These are phyloP conservation scores for Epirrhoe alternata DNA, from an alignment of 2,888 invertebrate species.

Conservation along the genomic window DNA sequence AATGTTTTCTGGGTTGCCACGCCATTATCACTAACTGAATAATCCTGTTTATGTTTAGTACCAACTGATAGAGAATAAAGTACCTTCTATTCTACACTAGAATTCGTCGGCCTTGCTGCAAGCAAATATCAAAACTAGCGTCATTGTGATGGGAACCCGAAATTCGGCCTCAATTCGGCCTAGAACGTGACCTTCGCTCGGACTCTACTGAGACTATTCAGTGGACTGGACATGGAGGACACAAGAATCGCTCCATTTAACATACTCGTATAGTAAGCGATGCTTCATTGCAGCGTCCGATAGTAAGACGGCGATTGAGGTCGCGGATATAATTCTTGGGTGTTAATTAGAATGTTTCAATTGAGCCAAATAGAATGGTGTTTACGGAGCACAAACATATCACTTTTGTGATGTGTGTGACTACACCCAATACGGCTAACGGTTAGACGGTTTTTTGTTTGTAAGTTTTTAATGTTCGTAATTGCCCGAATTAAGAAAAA, in stretches of 20 bases:
- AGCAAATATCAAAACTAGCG: background rate
- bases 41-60: too few species aligned
- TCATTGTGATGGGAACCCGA: background rate
- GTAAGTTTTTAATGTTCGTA: too few species aligned
- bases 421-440: too few species aligned
- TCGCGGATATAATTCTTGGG: slow-evolving; percentile 35
- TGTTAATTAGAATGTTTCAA: slow-evolving; percentile 33
- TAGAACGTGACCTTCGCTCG: slow-evolving; percentile 17
- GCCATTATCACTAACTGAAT: background rate
- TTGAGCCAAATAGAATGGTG: slow-evolving; percentile 24
- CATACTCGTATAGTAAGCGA: slow-evolving; percentile 55
- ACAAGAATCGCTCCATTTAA: slow-evolving; percentile 72
- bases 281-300: slow-evolving; percentile 56
- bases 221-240: slow-evolving; percentile 74
- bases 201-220: slow-evolving; percentile 61
- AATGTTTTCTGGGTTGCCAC: background rate
- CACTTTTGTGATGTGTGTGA: background rate
- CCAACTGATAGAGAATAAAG: too few species aligned
- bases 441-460: too few species aligned
- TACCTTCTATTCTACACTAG: background rate
- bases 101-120: background rate
- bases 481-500: too few species aligned
- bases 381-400: slow-evolving; percentile 4
- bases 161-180: slow-evolving; percentile 30
- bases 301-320: slow-evolving; percentile 51